phyloP scores from a whole-genome alignment of 1,140 invertebrate genomes.

The Tetramorium simillimum region DNA sequence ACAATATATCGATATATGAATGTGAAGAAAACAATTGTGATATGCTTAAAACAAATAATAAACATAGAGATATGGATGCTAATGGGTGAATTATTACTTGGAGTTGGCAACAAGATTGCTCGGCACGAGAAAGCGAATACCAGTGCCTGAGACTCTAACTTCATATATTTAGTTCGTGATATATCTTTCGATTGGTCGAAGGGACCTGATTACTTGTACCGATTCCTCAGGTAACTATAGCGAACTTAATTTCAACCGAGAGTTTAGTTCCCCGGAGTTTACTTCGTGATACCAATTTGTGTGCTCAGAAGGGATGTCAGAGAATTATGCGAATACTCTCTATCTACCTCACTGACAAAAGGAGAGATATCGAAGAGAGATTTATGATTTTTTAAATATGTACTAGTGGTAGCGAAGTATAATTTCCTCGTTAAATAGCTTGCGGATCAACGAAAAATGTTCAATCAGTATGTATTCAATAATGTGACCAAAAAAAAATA shows the following conservation, averaged over 20 bases:
- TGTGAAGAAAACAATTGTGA: background rate
- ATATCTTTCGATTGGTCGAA: conserved; percentile 35
- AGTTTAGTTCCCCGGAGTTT: conserved; percentile 35
- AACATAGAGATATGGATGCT: background rate
- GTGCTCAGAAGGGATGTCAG: conserved; percentile 1
- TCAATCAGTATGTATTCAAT: background rate
- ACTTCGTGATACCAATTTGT: conserved; percentile 27
- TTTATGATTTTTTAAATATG: background rate
- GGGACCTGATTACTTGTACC: conserved; percentile 36
- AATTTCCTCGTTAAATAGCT: background rate
- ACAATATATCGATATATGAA: background rate
- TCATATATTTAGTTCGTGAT: background rate
- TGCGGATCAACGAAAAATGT: background rate
- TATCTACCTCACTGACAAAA: background rate
- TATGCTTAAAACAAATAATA: background rate
- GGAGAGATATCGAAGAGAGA: background rate
- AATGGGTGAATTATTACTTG: background rate
- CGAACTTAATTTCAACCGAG: conserved; percentile 40
- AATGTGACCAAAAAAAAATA: background rate
- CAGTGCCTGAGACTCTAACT: background rate
- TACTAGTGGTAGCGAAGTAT: background rate
- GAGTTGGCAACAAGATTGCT: conserved; percentile 13
- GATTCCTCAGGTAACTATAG: conserved; percentile 46
- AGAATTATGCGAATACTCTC: conserved; percentile 15
- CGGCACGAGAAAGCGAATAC: background rate